Conservation (phyloP, 1,140 invertebrate genomes). For the Heliothis virescens region DNA sequence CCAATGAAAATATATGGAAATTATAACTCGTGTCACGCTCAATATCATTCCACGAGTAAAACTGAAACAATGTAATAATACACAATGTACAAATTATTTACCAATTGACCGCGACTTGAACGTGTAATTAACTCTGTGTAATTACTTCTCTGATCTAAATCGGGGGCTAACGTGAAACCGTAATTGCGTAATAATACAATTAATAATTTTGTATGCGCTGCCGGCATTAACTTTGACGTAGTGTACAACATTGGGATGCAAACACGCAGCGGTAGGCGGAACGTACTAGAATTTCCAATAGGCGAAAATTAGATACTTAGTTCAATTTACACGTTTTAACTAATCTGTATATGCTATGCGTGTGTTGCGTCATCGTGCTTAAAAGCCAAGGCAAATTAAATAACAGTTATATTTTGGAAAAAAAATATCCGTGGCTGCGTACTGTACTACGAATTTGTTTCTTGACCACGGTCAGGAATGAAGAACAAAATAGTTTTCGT, state of each 20-base stretch:
- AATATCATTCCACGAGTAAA: neutral
- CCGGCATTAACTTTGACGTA: constrained; percentile 27
- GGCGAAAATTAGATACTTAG: neutral
- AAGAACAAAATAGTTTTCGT: too few species aligned
- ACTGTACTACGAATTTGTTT: too few species aligned
- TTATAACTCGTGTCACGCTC: neutral
- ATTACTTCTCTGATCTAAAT: constrained; percentile 33
- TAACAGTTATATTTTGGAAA: too few species aligned
- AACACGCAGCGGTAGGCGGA: constrained; percentile 11
- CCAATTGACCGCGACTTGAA: constrained; percentile 20
- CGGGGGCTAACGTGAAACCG: constrained; percentile 13
- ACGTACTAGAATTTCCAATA: constrained; percentile 7
- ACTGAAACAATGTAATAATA: constrained; percentile 21
- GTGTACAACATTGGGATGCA: neutral
- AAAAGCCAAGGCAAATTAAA: too few species aligned
- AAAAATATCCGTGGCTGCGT: too few species aligned
- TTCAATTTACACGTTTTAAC: neutral
- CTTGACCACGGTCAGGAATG: too few species aligned
- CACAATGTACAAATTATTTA: constrained; percentile 27
- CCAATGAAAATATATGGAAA: too few species aligned
- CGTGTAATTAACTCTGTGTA: constrained; percentile 28
- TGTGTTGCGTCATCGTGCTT: too few species aligned
- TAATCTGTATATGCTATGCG: neutral
- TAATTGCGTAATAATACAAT: constrained; percentile 39
- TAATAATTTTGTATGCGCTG: constrained; percentile 40